Evolutionary conservation across 2,797 vertebrate genomes (phyloP).

Genomic region (Remorina albescens): DNA sequence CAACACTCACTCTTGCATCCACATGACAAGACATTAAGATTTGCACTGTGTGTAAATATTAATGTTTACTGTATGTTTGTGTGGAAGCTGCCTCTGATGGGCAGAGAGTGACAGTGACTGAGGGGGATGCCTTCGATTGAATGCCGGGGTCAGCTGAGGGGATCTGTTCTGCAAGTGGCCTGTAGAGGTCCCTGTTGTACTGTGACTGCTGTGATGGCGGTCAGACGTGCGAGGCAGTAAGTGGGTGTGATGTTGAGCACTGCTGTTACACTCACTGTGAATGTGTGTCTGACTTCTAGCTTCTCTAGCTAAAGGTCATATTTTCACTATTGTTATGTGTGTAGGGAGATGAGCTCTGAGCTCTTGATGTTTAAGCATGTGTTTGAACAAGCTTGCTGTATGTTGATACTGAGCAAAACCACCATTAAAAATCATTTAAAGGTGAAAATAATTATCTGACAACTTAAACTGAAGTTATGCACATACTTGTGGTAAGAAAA

Average conservation of each 20-base stretch:
- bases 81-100: conserved; percentile 37
- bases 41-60: conserved; percentile 1
- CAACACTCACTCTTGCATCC: neutral
- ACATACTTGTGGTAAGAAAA: neutral
- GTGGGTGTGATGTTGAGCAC: conserved; percentile 15
- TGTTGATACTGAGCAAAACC: neutral
- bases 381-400: neutral
- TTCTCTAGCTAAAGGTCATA: conserved; percentile 46
- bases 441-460: neutral
- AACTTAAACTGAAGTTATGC: neutral
- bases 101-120: conserved; percentile 55
- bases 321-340: neutral
- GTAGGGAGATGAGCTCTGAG: neutral
- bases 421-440: neutral
- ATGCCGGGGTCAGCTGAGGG: conserved; percentile 3
- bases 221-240: neutral
- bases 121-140: conserved; percentile 45
- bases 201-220: conserved; percentile 27
- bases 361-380: neutral
- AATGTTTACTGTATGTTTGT: conserved; percentile 1
- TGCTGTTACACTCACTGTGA: conserved; percentile 6
- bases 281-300: conserved; percentile 32
- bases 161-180: conserved; percentile 37
- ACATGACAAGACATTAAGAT: conserved; percentile 6
- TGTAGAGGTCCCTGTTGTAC: conserved; percentile 72